Conservation (phyloP, 64 coral and sea anemone genomes). For the Stylophora pistillata region DNA sequence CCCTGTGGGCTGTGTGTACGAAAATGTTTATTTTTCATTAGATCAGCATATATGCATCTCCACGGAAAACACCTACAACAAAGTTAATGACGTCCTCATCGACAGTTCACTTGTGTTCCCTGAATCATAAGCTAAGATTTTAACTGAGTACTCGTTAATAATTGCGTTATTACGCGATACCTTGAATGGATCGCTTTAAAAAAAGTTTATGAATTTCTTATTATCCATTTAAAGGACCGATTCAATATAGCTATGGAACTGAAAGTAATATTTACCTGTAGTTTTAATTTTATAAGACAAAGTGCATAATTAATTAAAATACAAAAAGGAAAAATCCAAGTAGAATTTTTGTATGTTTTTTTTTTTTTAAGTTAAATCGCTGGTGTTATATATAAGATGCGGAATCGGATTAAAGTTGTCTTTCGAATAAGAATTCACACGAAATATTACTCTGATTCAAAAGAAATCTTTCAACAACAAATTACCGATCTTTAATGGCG, state of each 20-base stretch:
- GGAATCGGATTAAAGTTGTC: background rate
- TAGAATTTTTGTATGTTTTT: background rate
- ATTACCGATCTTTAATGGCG: background rate
- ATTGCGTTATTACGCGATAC: background rate
- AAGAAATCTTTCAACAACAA: background rate
- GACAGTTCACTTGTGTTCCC: background rate
- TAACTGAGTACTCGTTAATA: background rate
- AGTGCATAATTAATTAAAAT: constrained; percentile 7
- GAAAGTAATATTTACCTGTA: constrained; percentile 4
- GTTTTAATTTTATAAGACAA: background rate
- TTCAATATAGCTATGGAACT: background rate
- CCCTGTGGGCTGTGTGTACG: background rate
- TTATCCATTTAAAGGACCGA: background rate
- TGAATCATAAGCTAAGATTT: background rate
- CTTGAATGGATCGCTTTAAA: background rate
- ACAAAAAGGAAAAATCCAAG: background rate
- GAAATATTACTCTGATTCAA: background rate
- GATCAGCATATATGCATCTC: background rate
- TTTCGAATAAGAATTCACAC: background rate
- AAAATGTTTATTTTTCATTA: constrained; percentile 8
- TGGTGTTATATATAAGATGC: background rate
- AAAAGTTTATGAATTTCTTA: background rate
- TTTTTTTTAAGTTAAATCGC: background rate
- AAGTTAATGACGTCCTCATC: background rate
- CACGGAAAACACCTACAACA: no score